Conservation (phyloP, 2,113 vertebrate genomes). For the Sporophila hypoxantha region DNA sequence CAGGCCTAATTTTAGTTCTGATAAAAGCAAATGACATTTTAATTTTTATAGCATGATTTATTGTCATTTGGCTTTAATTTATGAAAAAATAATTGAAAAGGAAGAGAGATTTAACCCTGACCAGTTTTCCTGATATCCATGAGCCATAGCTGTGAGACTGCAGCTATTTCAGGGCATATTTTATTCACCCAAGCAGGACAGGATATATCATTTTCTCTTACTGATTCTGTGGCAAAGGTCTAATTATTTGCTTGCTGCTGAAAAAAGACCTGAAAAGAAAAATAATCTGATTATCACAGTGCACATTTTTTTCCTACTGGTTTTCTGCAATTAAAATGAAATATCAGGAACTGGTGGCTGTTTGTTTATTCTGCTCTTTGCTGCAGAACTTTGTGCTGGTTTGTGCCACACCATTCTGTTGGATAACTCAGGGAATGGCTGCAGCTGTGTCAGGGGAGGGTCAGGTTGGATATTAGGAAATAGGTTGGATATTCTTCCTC, state of each 20-base stretch:
- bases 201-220: not conserved
- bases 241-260: conserved; percentile 15
- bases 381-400: not conserved
- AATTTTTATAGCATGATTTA: conserved; percentile 32
- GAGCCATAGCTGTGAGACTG: not conserved
- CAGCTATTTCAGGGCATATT: not conserved
- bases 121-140: not conserved
- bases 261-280: not conserved
- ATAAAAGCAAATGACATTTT: conserved; percentile 27
- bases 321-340: not conserved
- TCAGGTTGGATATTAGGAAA: not conserved
- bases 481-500: not conserved
- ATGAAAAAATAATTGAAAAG: conserved; percentile 24
- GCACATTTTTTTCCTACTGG: not conserved
- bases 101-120: conserved; percentile 23
- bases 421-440: not conserved
- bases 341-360: too few relatives aligned
- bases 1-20: not conserved
- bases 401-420: not conserved
- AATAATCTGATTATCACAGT: not conserved
- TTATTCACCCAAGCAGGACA: conserved; percentile 14
- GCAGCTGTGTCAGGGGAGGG: not conserved
- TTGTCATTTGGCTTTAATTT: conserved; percentile 37
- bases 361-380: not conserved
- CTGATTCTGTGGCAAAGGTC: not conserved